phyloP scores from a whole-genome alignment of 2,797 vertebrate genomes.

The Poecilia wingei region DNA sequence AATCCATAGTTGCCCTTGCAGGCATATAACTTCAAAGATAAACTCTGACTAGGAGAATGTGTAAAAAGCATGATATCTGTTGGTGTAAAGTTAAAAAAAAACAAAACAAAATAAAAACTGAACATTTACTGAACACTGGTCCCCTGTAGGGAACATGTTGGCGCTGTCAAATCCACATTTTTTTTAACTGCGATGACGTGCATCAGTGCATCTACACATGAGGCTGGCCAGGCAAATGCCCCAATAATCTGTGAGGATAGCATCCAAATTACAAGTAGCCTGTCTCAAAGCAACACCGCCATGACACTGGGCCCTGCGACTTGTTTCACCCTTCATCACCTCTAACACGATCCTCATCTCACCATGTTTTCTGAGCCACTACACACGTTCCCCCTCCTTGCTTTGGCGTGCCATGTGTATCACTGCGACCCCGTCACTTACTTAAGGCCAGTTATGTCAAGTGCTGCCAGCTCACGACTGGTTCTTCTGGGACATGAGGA shows the following conservation, averaged over 20 bases:
- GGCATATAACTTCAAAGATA: not conserved
- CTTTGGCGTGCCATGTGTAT: conserved; percentile 28
- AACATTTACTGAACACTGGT: not conserved
- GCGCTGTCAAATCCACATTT: conserved; percentile 51
- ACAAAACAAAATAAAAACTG: not conserved
- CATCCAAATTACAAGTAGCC: conserved; percentile 11
- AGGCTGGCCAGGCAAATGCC: conserved; percentile 42
- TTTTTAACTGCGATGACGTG: conserved; percentile 21
- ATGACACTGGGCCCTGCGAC: conserved; percentile 16
- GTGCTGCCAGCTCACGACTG: conserved; percentile 43
- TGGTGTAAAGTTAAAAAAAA: not conserved
- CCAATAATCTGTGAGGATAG: conserved; percentile 40
- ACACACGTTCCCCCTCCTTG: conserved; percentile 28
- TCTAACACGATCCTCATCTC: conserved; percentile 22
- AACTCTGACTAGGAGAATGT: not conserved
- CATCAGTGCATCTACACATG: conserved; percentile 18
- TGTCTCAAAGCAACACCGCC: not conserved
- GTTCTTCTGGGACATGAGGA: conserved; percentile 40
- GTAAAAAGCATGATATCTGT: not conserved
- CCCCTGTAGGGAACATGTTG: conserved; percentile 26
- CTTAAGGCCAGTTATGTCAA: conserved; percentile 58
- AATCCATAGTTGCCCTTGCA: not conserved
- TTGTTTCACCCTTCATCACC: conserved; percentile 9
- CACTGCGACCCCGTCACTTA: conserved; percentile 42
- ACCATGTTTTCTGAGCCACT: conserved; percentile 31